Evolutionary conservation across 1,140 invertebrate genomes (phyloP).

Genomic region (Drosophila bocki): DNA sequence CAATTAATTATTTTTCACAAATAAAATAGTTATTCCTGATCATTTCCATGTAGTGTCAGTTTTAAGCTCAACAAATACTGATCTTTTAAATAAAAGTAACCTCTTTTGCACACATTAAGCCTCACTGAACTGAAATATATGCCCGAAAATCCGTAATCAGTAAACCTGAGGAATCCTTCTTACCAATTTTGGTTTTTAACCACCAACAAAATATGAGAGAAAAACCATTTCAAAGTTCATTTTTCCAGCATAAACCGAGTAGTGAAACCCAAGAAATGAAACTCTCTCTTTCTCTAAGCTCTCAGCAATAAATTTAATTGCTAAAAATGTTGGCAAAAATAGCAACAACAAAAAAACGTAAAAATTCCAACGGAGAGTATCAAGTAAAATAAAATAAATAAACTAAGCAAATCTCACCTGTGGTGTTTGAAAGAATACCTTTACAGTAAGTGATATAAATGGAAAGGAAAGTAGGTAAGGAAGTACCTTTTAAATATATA

Average conservation of each 20-base stretch:
- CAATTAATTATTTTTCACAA: not conserved
- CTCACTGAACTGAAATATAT: not conserved
- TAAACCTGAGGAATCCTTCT: not conserved
- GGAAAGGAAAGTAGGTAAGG: too few relatives aligned
- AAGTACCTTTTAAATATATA: not conserved
- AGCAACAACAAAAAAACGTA: not conserved
- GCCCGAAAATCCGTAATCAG: not conserved
- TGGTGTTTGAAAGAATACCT: not conserved
- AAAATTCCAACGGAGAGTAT: constrained; percentile 5
- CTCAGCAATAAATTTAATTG: constrained; percentile 31
- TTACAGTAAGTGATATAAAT: not conserved
- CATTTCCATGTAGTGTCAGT: not conserved
- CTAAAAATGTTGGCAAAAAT: constrained; percentile 12
- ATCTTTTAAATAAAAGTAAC: not conserved
- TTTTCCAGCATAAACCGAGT: constrained; percentile 7
- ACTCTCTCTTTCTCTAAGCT: not conserved
- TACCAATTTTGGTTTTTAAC: not conserved
- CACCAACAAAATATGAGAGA: not conserved
- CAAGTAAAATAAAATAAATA: constrained; percentile 34
- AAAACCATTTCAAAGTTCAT: constrained; percentile 19
- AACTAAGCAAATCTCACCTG: constrained; percentile 36
- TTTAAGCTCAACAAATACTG: not conserved
- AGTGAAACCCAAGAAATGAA: not conserved
- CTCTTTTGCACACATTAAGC: not conserved
- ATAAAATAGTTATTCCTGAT: not conserved